A percentile compares a stretch with the other conserved stretches of the same genome.
Conservation (phyloP, 2,888 invertebrate genomes). For the Trichogramma evanescens region DNA sequence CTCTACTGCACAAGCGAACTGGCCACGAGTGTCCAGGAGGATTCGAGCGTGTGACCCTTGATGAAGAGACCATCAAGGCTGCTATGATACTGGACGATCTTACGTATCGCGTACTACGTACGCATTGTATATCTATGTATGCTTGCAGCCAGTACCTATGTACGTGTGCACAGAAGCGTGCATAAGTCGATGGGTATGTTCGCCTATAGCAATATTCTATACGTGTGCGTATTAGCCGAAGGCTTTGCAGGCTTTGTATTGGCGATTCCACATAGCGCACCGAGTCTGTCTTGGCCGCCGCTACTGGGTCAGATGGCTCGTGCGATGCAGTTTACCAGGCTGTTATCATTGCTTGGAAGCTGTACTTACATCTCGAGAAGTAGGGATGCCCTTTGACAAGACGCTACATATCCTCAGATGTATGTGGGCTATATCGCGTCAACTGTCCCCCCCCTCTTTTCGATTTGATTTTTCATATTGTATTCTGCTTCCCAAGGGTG, state of each 20-base stretch:
- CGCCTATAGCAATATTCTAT: too few relatives aligned
- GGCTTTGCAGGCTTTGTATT: too few relatives aligned
- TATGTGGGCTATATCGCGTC: too few relatives aligned
- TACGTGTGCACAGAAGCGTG: constrained; percentile 14
- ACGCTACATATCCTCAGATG: too few relatives aligned
- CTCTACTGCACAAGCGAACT: too few relatives aligned
- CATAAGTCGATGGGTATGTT: constrained; percentile 14
- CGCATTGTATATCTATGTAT: neutral
- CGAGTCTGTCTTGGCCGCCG: constrained; percentile 24
- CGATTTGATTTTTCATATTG: too few relatives aligned
- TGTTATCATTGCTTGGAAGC: constrained; percentile 30
- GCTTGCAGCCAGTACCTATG: constrained; percentile 11
- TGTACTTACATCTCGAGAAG: too few relatives aligned
- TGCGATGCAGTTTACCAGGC: constrained; percentile 40
- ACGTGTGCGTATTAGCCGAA: too few relatives aligned
- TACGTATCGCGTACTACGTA: constrained; percentile 9
- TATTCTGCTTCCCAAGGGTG: too few relatives aligned
- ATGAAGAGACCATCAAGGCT: constrained; percentile 36
- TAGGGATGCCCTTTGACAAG: too few relatives aligned
- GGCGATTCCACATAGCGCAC: neutral
- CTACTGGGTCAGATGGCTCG: constrained; percentile 37
- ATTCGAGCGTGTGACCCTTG: constrained; percentile 38
- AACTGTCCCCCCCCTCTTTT: too few relatives aligned
- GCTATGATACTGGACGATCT: constrained; percentile 15
- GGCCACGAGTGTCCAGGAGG: constrained; percentile 19